phyloP scores from a whole-genome alignment of 92 coral and sea anemone species.

The Siderastrea radians region DNA sequence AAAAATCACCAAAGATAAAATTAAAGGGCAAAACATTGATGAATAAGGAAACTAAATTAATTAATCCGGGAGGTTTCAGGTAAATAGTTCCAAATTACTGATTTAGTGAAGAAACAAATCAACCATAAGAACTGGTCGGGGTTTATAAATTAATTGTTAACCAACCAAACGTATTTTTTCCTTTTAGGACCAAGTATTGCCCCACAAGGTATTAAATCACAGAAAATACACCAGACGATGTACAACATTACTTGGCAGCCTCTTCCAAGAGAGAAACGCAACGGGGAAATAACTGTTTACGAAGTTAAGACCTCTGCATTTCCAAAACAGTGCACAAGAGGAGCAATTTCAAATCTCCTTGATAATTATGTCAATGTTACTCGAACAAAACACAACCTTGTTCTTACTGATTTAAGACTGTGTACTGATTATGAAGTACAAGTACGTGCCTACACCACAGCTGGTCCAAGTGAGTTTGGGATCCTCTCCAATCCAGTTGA shows the following conservation, averaged over 20 bases:
- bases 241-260: constrained; percentile 48
- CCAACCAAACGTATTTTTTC: no score
- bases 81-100: no score
- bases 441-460: constrained; percentile 64
- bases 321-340: no score
- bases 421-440: constrained; percentile 54
- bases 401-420: constrained; percentile 23
- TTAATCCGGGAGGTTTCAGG: no score
- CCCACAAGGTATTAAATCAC: constrained; percentile 13
- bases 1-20: no score
- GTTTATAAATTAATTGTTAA: no score
- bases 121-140: no score
- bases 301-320: constrained; percentile 18
- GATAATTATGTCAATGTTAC: neutral
- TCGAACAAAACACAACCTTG: neutral
- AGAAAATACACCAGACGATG: neutral
- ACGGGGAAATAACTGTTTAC: constrained; percentile 39
- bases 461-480: constrained; percentile 67
- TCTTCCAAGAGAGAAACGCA: constrained; percentile 34
- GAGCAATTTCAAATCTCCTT: neutral
- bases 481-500: no score
- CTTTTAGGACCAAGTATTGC: constrained; percentile 24
- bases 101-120: no score
- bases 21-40: no score
- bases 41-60: no score